Percentiles rank a stretch among this genome's conserved stretches.
Evolutionary conservation across 2,113 vertebrate species (phyloP).

Genomic region (Pluvianellus socialis): DNA sequence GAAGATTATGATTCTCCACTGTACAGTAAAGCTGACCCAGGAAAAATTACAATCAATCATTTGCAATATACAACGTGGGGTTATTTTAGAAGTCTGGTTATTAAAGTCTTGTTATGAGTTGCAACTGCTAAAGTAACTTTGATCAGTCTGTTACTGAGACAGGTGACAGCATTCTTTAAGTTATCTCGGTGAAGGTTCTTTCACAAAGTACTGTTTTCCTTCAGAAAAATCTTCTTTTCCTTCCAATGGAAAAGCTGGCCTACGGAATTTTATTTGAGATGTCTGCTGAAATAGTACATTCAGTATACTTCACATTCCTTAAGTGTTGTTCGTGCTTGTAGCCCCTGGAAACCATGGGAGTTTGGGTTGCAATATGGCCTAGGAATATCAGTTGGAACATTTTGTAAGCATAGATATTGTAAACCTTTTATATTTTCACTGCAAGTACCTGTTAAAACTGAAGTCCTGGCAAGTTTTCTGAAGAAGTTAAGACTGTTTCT

Average conservation of each 20-base stretch:
- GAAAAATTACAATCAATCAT: background rate
- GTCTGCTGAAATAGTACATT: background rate
- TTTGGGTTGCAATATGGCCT: background rate
- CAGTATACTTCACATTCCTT: background rate
- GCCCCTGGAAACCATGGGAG: background rate
- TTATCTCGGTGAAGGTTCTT: background rate
- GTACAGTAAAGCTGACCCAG: background rate
- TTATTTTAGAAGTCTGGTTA: background rate
- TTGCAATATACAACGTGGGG: background rate
- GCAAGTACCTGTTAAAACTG: background rate
- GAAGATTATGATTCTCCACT: background rate
- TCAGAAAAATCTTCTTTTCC: background rate
- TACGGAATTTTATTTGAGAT: slow-evolving; percentile 22
- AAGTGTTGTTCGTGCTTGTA: slow-evolving; percentile 4
- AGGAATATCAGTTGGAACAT: background rate
- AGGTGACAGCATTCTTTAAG: background rate
- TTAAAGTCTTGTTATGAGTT: background rate
- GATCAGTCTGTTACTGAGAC: background rate
- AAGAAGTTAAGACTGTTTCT: background rate
- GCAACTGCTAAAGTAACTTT: background rate
- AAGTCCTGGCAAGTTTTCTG: background rate
- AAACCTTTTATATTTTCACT: background rate
- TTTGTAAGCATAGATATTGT: background rate
- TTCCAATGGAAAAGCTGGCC: background rate
- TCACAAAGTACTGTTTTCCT: background rate